These are phyloP conservation scores for Urosaurus nigricauda DNA, from an alignment of 2,797 vertebrate species.

Conservation along the genomic window DNA sequence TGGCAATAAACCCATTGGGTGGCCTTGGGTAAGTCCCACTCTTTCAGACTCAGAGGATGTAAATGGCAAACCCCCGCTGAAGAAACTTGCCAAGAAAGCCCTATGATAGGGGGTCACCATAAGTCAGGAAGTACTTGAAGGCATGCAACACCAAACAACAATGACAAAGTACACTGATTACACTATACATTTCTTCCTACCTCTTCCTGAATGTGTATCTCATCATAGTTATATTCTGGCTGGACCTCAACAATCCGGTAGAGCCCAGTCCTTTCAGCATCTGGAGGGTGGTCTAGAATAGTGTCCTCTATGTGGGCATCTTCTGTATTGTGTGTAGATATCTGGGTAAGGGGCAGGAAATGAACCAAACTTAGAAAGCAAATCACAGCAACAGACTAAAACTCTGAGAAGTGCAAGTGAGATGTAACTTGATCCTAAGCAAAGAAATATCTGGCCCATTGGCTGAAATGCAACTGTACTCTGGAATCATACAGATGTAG, in stretches of 20 bases:
- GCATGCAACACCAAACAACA: neutral
- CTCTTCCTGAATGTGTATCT: neutral
- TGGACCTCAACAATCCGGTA: neutral
- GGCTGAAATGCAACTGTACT: neutral
- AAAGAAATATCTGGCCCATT: neutral
- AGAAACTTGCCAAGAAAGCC: too few species aligned
- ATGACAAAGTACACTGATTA: neutral
- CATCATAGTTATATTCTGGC: fast-evolving
- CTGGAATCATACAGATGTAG: neutral
- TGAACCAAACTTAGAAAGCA: neutral
- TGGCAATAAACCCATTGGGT: neutral
- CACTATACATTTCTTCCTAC: conserved; percentile 14
- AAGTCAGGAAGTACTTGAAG: too few species aligned
- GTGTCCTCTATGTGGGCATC: neutral
- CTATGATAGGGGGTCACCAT: too few species aligned
- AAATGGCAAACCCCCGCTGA: too few species aligned
- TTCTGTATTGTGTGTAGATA: fast-evolving
- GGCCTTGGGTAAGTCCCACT: too few species aligned
- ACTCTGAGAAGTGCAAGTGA: neutral
- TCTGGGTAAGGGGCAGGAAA: fast-evolving
- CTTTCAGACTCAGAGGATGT: too few species aligned
- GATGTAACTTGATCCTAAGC: neutral
- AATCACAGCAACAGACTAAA: neutral
- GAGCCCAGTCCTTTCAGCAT: neutral
- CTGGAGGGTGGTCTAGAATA: fast-evolving